Conservation (phyloP, 2,888 invertebrate genomes). For the Campopleginae sp. region DNA sequence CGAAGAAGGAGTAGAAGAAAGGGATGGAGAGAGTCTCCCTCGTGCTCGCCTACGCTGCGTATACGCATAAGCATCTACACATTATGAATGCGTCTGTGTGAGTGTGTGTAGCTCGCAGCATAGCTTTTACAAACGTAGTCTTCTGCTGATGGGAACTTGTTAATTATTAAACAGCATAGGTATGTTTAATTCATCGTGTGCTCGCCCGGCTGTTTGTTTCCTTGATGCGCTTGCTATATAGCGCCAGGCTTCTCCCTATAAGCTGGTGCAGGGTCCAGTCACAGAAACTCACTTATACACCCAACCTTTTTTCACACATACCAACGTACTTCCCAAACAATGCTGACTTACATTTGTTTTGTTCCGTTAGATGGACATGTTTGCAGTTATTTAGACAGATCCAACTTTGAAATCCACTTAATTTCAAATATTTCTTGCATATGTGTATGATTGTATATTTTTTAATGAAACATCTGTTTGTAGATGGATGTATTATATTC, state of each 20-base stretch:
- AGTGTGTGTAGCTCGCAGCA: constrained; percentile 29
- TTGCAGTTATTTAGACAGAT: constrained; percentile 16
- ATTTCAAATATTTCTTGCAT: constrained; percentile 25
- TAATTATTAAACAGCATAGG: constrained; percentile 83
- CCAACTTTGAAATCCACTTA: background rate
- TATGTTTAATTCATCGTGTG: constrained; percentile 83
- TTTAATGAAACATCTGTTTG: background rate
- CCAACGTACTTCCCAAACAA: constrained; percentile 56
- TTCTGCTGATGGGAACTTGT: constrained; percentile 80
- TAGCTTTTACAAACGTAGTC: constrained; percentile 72
- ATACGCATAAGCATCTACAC: constrained; percentile 49
- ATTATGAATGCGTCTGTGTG: constrained; percentile 21
- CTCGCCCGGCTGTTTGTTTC: constrained; percentile 83
- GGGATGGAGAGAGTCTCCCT: constrained; percentile 20
- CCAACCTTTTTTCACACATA: constrained; percentile 42
- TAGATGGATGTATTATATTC: constrained; percentile 22
- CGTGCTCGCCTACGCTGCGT: constrained; percentile 35
- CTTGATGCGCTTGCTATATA: constrained; percentile 78
- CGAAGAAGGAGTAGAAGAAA: constrained; percentile 42
- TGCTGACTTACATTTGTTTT: constrained; percentile 41
- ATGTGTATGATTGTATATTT: background rate
- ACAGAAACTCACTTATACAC: constrained; percentile 27
- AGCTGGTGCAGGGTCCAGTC: constrained; percentile 61
- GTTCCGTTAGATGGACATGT: background rate
- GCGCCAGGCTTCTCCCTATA: constrained; percentile 37